Base-by-base conservation (phyloP, 1,140 invertebrate genomes). In the Eupeodes corollae region DNA sequence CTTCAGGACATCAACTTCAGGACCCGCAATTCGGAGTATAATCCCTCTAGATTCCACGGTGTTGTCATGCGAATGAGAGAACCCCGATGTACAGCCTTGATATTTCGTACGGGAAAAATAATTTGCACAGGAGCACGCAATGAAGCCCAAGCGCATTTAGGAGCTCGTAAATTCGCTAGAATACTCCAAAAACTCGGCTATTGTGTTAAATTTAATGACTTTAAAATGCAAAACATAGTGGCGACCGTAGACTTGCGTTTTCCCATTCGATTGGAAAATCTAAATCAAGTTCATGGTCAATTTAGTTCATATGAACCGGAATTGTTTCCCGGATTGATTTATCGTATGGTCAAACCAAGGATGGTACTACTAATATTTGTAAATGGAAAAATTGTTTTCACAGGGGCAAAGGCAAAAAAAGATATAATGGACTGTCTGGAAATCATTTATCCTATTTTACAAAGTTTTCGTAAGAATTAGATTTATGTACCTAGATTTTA, bases 161-260 rank as follows among this genome's bases (percentile, higher is more conserved):
- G 95, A 12, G 87, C 91, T 1, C 80, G 93, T 57, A 99, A 99
- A 70, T 98, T 98, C 79, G 92, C 94, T 12, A 78, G 95, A 65
- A 99, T 99, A 63, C 86, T 99, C 46, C 94, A 99, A 66, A 99
- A 98, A 73, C 72, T 99, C 13, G 92, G 91, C 44, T 99, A 97
- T 75, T 77, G 83, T n/a, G 91, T 91, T 0, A 94, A 93, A 68
- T 99, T 99, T 68, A 72, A 83, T 26, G 89, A 97, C 61, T 99
- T 98, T 63, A 98, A 98, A 76, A 84, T 99, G 57, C 96, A 99
- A 74, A 99, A 99, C 70, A 95, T 99, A 73, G 95, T 99, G 18
- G 96, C 92, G 6, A 98, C 91, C 21, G 96, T 92, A 61, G 96
- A 99, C 74, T 80, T 99, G 8, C 86, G 93, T 61, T 99, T 99